Evolutionary conservation across 2,888 invertebrate species (phyloP).

Genomic region (Spilosoma lubricipeda): DNA sequence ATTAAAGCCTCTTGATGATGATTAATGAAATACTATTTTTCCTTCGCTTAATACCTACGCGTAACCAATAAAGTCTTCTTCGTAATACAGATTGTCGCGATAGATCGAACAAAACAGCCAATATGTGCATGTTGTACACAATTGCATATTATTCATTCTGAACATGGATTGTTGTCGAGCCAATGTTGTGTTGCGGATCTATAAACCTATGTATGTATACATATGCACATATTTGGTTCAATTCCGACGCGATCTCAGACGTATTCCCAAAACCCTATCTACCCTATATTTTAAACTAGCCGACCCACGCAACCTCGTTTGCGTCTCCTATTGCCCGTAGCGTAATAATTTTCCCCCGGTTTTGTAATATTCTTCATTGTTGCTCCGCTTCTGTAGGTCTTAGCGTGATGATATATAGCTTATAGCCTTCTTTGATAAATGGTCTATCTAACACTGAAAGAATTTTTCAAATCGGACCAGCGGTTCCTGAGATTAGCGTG

Average conservation of each 20-base stretch:
- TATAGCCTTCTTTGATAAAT: too few relatives aligned
- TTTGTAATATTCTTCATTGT: too few relatives aligned
- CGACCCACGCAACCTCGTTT: too few relatives aligned
- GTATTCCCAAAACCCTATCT: not conserved
- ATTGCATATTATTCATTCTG: slow-evolving; percentile 14
- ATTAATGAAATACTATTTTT: not conserved
- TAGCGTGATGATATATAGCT: too few relatives aligned
- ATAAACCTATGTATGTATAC: slow-evolving; percentile 1
- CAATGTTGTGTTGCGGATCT: slow-evolving; percentile 6
- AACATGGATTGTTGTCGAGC: slow-evolving; percentile 7
- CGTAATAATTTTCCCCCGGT: too few relatives aligned
- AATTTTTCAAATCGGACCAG: too few relatives aligned
- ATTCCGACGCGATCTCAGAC: not conserved
- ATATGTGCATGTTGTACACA: slow-evolving; percentile 5
- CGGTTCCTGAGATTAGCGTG: too few relatives aligned
- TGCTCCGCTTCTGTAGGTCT: too few relatives aligned
- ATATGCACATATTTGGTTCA: slow-evolving; percentile 1
- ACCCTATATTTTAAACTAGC: not conserved
- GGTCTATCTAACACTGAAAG: too few relatives aligned
- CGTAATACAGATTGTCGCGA: not conserved
- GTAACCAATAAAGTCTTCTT: not conserved
- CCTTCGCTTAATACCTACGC: not conserved
- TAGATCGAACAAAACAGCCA: not conserved
- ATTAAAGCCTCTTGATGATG: too few relatives aligned
- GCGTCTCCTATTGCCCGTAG: too few relatives aligned